phyloP scores from a whole-genome alignment of 2,797 vertebrate genomes.

The Tragopan temminckii region DNA sequence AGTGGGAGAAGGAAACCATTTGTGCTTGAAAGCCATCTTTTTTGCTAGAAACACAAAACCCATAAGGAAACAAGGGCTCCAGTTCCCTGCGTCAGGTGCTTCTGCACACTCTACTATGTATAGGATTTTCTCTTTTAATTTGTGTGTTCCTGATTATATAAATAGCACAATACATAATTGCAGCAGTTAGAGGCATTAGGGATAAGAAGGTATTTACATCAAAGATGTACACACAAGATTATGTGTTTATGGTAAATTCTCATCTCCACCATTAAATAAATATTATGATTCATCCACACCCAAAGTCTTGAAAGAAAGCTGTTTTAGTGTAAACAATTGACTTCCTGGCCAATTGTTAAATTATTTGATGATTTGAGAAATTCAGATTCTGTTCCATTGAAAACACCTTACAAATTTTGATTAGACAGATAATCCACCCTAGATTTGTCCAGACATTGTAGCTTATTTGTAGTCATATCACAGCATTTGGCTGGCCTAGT shows the following conservation, averaged over 20 bases:
- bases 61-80: neutral
- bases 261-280: slow-evolving; percentile 62
- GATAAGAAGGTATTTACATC: slow-evolving; percentile 43
- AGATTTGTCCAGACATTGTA: neutral
- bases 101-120: neutral
- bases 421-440: slow-evolving; percentile 28
- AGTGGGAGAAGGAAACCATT: rapidly evolving
- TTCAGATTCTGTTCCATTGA: neutral
- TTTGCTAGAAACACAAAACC: neutral
- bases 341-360: slow-evolving; percentile 46
- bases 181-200: slow-evolving; percentile 31
- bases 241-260: slow-evolving; percentile 26
- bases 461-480: neutral
- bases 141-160: neutral
- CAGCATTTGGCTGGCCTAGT: neutral
- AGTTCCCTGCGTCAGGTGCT: neutral
- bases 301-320: slow-evolving; percentile 53
- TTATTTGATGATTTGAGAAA: slow-evolving; percentile 53
- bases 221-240: slow-evolving; percentile 47
- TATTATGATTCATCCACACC: slow-evolving; percentile 63
- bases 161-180: slow-evolving; percentile 18
- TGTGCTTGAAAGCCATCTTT: neutral
- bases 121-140: slow-evolving; percentile 30
- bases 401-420: slow-evolving; percentile 5
- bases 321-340: slow-evolving; percentile 49